These are phyloP conservation scores for Steatornis caripensis DNA, from an alignment of 2,113 vertebrate species.

Conservation along the genomic window DNA sequence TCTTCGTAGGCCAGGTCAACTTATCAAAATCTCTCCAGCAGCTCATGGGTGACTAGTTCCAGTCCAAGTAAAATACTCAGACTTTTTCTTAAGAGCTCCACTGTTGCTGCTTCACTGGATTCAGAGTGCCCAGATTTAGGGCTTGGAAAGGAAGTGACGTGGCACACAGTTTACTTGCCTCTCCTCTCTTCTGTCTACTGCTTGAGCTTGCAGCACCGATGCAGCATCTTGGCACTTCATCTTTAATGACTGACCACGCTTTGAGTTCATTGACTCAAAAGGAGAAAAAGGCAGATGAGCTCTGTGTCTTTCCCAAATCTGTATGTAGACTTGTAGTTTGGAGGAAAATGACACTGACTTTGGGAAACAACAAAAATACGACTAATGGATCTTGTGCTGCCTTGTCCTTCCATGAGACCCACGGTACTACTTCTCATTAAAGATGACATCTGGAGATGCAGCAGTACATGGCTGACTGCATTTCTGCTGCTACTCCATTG, in stretches of 20 bases:
- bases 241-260: not conserved
- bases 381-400: not conserved
- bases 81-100: not conserved
- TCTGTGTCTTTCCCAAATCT: not conserved
- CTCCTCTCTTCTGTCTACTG: not conserved
- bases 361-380: not conserved
- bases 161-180: not conserved
- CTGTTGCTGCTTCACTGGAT: not conserved
- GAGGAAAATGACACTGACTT: not conserved
- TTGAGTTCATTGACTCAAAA: not conserved
- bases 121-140: not conserved
- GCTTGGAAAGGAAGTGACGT: not conserved
- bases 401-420: not conserved
- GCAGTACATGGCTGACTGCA: fast-evolving
- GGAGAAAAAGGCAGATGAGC: not conserved
- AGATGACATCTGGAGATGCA: not conserved
- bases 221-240: not conserved
- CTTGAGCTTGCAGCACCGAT: not conserved
- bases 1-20: not conserved
- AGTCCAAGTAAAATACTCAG: not conserved
- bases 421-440: not conserved
- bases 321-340: not conserved
- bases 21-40: not conserved
- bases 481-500: not conserved
- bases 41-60: not conserved